Evolutionary conservation across 64 coral and sea anemone genomes (phyloP), one percentile per base, ranked within the genome.

Genomic region (Montipora sp.): DNA sequence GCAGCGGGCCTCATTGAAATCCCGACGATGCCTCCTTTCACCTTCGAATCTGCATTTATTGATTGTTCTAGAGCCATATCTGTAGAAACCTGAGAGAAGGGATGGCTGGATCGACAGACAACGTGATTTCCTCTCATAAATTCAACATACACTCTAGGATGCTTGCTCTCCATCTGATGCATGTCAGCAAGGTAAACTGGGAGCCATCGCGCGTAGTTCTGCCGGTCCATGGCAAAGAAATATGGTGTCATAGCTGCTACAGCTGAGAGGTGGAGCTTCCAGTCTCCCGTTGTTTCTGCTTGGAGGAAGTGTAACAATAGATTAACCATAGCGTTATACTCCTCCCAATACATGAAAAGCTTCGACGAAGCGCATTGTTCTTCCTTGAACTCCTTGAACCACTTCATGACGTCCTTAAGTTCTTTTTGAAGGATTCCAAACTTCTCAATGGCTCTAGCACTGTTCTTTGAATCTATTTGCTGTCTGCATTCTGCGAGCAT

Each of bases 211-310:
- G 68, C n/a, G 84, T 87, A 87, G 84, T 87, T 87, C 15, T 21
- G 84, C 36, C 68, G 70, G 72, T 87, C 84, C 84, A 87, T 87
- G 22, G 84, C 21, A 71, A 87, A 87, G 71, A 87, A 87, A 66
- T 74, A 66, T 19, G 68, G 84, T 22, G 72, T 15, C 84, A 87
- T 87, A 49, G 65, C 84, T 50, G 71, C 84, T 50, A 87, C 84
- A 24, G 67, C 71, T 44, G 84, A 51, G 19, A 87, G 71, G 19
- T 87, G 84, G 22, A 87, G 84, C 18, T n/a, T 50, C 84, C 84
- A 87, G 49, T 87, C 84, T 9, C 66, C 68, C 27, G 84, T 87
- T 75, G 68, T 63, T 87, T 87, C 70, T 75, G 84, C 84, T 48
- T 87, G 45, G 68, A 87, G 72, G 22, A 87, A 74, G 66, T 87